Evolutionary conservation across 2,113 vertebrate species (phyloP).

Genomic region (Varanus komodoensis): DNA sequence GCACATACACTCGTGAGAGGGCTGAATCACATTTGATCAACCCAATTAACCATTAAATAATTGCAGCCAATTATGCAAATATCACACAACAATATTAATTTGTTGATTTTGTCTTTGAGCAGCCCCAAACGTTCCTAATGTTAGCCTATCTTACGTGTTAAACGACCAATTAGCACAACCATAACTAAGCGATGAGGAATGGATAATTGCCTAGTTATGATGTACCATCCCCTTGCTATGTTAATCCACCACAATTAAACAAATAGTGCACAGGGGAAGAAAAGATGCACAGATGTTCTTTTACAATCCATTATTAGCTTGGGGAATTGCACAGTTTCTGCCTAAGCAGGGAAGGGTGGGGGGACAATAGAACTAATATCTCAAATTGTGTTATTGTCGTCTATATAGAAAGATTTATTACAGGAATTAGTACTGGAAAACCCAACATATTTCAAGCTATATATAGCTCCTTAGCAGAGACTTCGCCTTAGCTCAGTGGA

Average conservation of each 20-base stretch:
- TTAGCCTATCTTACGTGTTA: constrained; percentile 73
- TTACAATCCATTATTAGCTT: constrained; percentile 69
- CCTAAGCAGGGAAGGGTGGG: constrained; percentile 37
- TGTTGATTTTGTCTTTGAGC: constrained; percentile 78
- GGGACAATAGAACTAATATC: constrained; percentile 20
- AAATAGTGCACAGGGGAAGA: constrained; percentile 70
- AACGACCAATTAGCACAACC: constrained; percentile 77
- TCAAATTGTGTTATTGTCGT: constrained; percentile 49
- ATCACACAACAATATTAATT: constrained; percentile 81
- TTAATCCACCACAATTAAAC: constrained; percentile 77
- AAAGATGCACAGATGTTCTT: constrained; percentile 78
- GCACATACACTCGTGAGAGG: constrained; percentile 66
- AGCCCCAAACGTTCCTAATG: constrained; percentile 77
- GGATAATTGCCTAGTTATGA: constrained; percentile 78
- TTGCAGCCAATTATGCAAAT: constrained; percentile 82
- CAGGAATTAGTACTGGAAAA: neutral
- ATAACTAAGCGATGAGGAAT: constrained; percentile 78
- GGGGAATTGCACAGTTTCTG: constrained; percentile 61
- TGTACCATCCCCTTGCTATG: constrained; percentile 73
- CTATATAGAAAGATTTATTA: constrained; percentile 44
- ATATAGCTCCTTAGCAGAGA: neutral
- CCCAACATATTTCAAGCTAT: neutral
- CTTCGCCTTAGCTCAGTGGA: neutral
- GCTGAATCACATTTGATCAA: constrained; percentile 78
- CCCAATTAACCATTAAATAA: constrained; percentile 82